Percentiles rank a stretch among this genome's conserved stretches.
Evolutionary conservation across 2,888 invertebrate species (phyloP).

Genomic region (Rhagonycha fulva): DNA sequence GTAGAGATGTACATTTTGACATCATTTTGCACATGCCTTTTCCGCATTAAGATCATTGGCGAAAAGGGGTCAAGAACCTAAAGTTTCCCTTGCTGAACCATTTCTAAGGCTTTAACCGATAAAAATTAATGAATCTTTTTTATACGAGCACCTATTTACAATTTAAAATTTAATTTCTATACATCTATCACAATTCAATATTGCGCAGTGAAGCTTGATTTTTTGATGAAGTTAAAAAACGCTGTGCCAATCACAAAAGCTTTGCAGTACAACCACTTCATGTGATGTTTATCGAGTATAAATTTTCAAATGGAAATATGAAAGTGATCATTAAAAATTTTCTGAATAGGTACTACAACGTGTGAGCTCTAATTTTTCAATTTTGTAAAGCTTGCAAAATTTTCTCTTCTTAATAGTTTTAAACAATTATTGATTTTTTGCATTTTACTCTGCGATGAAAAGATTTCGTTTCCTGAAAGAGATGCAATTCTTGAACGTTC

Average conservation of each 20-base stretch:
- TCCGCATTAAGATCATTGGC: slow-evolving; percentile 13
- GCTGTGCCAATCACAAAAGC: background rate
- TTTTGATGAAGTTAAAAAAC: background rate
- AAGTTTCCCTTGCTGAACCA: background rate
- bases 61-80: slow-evolving; percentile 13
- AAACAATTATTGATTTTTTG: background rate
- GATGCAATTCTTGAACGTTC: background rate
- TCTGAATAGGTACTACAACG: background rate
- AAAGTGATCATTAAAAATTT: background rate
- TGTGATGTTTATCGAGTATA: background rate
- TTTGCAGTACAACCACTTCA: background rate
- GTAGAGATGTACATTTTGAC: slow-evolving; percentile 9
- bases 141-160: background rate
- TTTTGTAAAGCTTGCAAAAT: background rate
- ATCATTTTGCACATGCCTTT: slow-evolving; percentile 17
- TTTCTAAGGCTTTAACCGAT: background rate
- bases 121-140: background rate
- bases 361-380: background rate
- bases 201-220: background rate
- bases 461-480: background rate
- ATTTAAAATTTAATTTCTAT: background rate
- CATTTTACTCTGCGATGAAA: background rate
- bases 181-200: background rate
- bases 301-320: background rate
- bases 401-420: background rate